phyloP scores from a whole-genome alignment of 2,797 vertebrate genomes.

The Pseudotriccus pelzelni region DNA sequence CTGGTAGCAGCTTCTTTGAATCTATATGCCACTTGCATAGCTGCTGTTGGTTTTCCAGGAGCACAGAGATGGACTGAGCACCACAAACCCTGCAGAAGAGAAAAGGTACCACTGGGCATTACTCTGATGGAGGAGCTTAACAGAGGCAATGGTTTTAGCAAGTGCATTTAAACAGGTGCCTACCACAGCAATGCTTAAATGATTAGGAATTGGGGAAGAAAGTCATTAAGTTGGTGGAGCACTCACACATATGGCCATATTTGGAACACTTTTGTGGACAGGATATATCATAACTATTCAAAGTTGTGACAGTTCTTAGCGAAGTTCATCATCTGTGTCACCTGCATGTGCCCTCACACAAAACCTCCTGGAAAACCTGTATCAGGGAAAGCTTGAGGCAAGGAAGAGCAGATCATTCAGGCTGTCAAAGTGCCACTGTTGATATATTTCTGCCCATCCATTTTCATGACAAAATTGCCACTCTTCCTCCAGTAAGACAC shows the following conservation, averaged over 20 bases:
- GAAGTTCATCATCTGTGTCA: neutral
- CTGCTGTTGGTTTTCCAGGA: neutral
- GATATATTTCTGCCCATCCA: neutral
- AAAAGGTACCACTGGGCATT: neutral
- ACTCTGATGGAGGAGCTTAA: neutral
- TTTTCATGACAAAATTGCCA: neutral
- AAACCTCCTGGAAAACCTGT: neutral
- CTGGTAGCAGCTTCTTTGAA: neutral
- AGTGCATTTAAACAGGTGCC: neutral
- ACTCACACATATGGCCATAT: neutral
- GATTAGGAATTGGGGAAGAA: neutral
- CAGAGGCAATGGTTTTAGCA: neutral
- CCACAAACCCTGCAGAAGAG: neutral
- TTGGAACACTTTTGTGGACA: neutral
- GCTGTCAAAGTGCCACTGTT: neutral
- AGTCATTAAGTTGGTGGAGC: neutral
- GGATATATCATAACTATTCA: neutral
- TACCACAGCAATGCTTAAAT: neutral
- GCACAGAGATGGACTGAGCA: neutral
- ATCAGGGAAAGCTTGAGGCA: neutral
- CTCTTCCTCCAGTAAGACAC: neutral
- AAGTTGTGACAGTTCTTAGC: neutral
- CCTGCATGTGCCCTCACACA: rapidly evolving
- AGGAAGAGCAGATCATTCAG: neutral
- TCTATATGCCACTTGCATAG: neutral